Evolutionary conservation across 2,797 vertebrate species (phyloP).

Genomic region (Tapirus indicus): DNA sequence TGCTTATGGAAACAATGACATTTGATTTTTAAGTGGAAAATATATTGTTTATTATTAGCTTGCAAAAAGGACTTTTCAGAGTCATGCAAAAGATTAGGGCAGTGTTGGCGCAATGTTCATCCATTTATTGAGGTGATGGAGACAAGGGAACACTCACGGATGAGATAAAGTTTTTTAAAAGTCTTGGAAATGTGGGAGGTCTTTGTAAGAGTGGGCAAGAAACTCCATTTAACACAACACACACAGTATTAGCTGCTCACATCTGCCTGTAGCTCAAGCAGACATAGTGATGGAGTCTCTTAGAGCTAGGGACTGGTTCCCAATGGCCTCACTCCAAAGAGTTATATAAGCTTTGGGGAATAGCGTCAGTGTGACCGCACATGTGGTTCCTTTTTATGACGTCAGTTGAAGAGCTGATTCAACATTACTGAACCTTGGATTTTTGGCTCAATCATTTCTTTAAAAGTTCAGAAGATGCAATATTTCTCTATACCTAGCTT

Average conservation of each 20-base stretch:
- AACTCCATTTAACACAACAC: background rate
- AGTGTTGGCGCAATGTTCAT: background rate
- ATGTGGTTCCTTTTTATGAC: background rate
- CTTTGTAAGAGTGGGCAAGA: background rate
- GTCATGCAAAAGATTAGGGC: background rate
- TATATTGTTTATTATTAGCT: slow-evolving; percentile 41
- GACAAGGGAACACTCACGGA: background rate
- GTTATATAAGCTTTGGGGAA: background rate
- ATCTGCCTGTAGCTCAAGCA: slow-evolving; percentile 16
- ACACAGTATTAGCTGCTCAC: background rate
- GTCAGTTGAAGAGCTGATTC: background rate
- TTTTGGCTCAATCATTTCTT: slow-evolving; percentile 23
- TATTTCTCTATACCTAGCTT: background rate
- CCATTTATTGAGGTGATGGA: slow-evolving; percentile 27
- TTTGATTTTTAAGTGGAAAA: slow-evolving; percentile 71
- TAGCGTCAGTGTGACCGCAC: background rate
- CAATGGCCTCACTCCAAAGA: background rate
- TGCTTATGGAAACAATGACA: slow-evolving; percentile 64
- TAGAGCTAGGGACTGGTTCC: background rate
- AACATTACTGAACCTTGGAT: background rate
- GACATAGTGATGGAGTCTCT: background rate
- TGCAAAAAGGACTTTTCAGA: slow-evolving; percentile 35
- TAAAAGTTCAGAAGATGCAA: background rate
- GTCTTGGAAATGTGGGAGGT: background rate
- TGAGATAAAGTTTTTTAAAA: slow-evolving; percentile 46